Evolutionary conservation across 2,888 invertebrate genomes (phyloP).

Genomic region (Macropis europaea): DNA sequence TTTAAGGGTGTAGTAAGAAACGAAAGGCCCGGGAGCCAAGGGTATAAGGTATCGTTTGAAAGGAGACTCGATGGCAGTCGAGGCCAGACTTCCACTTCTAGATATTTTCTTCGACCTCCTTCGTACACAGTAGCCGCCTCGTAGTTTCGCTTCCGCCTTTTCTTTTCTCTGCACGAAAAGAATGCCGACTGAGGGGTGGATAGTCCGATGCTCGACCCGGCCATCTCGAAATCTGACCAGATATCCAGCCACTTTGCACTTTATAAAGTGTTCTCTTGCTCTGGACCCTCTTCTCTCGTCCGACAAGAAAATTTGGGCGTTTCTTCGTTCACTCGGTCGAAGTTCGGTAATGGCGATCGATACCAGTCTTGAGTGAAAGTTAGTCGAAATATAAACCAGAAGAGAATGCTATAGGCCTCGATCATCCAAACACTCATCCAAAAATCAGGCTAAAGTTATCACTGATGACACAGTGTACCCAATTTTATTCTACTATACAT

Average conservation of each 20-base stretch:
- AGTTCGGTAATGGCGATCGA: too few relatives aligned
- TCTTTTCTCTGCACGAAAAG: conserved; percentile 17
- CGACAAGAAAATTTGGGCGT: too few relatives aligned
- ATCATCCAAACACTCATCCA: too few relatives aligned
- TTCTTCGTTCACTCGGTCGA: neutral
- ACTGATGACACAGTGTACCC: too few relatives aligned
- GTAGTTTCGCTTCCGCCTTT: conserved; percentile 25
- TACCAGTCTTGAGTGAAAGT: too few relatives aligned
- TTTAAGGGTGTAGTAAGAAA: conserved; percentile 47
- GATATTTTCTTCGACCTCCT: conserved; percentile 41
- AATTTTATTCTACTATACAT: too few relatives aligned
- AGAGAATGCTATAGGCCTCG: too few relatives aligned
- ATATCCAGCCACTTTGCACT: neutral
- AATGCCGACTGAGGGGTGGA: conserved; percentile 7
- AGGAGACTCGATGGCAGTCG: conserved; percentile 53
- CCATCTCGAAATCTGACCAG: conserved; percentile 9
- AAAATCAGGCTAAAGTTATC: too few relatives aligned
- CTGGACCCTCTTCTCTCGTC: neutral
- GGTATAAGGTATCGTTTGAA: conserved; percentile 48
- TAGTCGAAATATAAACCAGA: too few relatives aligned
- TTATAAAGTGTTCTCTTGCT: neutral
- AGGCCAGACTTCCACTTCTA: conserved; percentile 36
- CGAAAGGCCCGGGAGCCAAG: conserved; percentile 30
- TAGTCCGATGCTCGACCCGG: conserved; percentile 5
- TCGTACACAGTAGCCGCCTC: conserved; percentile 12